Evolutionary conservation across 1,140 invertebrate species (phyloP), one percentile per base, ranked within the genome.

Genomic region (Drosophila sturtevanti): DNA sequence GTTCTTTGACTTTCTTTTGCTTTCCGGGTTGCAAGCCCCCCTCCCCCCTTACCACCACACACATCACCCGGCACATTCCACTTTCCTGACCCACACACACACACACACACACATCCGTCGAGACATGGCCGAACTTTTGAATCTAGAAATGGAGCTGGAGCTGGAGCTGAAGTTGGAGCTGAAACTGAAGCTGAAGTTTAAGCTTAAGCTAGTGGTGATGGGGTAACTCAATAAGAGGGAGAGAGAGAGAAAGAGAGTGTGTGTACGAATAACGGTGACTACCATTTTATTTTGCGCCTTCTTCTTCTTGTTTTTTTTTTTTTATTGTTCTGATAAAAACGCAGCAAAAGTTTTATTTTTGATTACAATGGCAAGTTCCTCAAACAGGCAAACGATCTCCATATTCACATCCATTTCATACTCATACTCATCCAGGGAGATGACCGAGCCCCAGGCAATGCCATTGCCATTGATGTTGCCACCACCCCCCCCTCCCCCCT

Each of bases 1-100:
- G 84, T 89, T 87, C 84, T 87, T 87, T 87, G 84, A 87, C 84
- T 87, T 87, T 82, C 84, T 77, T 77, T 74, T 74, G 69, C 84
- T 87, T 87, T 89, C 84, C 79, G 84, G 79, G 64, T 72, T 73
- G 52, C 64, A 68, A 62, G 35, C 44, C 51, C 9, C 9, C 14
- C 2, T 7, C 4, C 41, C 14, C 41, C 6, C 38, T n/a, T 5
- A 0, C 62, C 48, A 41, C 44, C 63, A n/a, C 16, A n/a, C n/a
- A 12, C 22, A 18, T 56, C 65, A 11, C 9, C 9, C 31, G 18
- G 1, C 7, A 1, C 5, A 10, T 10, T 11, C 37, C 3, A 18
- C 0, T 7, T 1, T 6, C 9, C 11, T n/a, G 12, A 21, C 38
- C 21, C 27, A 31, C 27, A n/a, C n/a, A n/a, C n/a, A n/a, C 58